Percentiles rank a stretch among this genome's conserved stretches.
Evolutionary conservation across 35 echinoderm and acorn worm species (phyloP).

Genomic region (Amphiura filiformis): DNA sequence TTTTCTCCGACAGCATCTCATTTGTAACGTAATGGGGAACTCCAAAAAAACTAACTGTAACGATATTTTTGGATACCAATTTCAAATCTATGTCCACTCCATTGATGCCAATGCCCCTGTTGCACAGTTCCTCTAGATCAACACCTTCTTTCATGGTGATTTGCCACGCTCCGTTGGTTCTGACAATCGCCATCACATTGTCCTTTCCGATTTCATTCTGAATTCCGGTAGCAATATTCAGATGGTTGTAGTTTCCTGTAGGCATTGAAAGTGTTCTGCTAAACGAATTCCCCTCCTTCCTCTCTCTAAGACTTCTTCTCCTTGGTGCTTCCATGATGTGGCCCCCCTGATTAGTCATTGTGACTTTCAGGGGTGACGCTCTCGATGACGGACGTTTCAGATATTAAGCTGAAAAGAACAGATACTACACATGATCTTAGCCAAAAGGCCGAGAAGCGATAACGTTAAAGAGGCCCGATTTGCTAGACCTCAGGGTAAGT

Average conservation of each 20-base stretch:
- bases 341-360: too few species aligned
- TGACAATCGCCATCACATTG: neutral
- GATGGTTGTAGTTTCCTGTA: neutral
- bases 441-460: too few species aligned
- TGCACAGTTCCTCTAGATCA: neutral
- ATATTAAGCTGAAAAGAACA: too few species aligned
- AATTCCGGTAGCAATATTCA: neutral
- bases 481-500: too few species aligned
- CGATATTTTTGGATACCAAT: neutral
- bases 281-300: too few species aligned
- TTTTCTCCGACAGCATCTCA: neutral
- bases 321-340: too few species aligned
- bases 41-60: neutral
- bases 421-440: too few species aligned
- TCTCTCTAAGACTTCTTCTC: too few species aligned
- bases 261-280: neutral
- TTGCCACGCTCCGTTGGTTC: neutral
- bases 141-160: neutral
- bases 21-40: neutral
- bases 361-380: too few species aligned
- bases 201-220: neutral
- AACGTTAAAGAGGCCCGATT: too few species aligned
- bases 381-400: too few species aligned
- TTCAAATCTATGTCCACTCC: neutral
- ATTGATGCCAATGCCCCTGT: neutral